Conservation (phyloP, 2,797 vertebrate genomes). For the Huso huso region DNA sequence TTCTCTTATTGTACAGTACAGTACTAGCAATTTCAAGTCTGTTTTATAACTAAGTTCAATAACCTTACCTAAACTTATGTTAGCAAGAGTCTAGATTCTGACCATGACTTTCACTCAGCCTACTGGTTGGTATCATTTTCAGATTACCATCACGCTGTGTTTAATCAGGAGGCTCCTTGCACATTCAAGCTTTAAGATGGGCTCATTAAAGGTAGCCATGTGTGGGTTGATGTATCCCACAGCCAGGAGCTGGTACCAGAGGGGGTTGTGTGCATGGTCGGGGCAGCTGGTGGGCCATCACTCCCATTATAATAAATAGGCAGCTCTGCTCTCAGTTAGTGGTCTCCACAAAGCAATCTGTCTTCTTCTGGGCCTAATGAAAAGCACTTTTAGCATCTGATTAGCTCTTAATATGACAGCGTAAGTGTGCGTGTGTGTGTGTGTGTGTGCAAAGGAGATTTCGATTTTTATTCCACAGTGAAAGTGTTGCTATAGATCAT, state of each 20-base stretch:
- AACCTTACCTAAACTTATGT: too few relatives aligned
- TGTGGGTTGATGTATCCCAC: constrained; percentile 16
- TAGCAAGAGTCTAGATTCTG: too few relatives aligned
- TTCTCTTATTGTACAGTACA: too few relatives aligned
- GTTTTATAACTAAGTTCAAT: too few relatives aligned
- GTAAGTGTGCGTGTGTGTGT: constrained; percentile 19
- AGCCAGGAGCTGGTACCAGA: constrained; percentile 13
- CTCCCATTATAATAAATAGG: constrained; percentile 33
- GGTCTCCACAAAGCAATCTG: constrained; percentile 47
- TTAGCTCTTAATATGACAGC: constrained; percentile 38
- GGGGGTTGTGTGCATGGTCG: constrained; percentile 24
- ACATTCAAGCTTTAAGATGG: constrained; percentile 6
- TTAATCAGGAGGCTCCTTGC: constrained; percentile 21
- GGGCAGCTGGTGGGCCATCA: constrained; percentile 49
- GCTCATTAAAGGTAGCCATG: background rate
- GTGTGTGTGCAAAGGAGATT: constrained; percentile 2
- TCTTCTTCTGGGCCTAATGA: constrained; percentile 45
- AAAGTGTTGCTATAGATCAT: too few relatives aligned
- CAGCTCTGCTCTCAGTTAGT: constrained; percentile 38
- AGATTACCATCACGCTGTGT: background rate
- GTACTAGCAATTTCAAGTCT: too few relatives aligned
- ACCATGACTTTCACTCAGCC: background rate
- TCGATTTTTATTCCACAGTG: background rate
- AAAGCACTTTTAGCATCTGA: constrained; percentile 53
- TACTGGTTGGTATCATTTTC: constrained; percentile 8